phyloP scores from a whole-genome alignment of 64 coral and sea anemone species.

The Stichodactyla mertensii region DNA sequence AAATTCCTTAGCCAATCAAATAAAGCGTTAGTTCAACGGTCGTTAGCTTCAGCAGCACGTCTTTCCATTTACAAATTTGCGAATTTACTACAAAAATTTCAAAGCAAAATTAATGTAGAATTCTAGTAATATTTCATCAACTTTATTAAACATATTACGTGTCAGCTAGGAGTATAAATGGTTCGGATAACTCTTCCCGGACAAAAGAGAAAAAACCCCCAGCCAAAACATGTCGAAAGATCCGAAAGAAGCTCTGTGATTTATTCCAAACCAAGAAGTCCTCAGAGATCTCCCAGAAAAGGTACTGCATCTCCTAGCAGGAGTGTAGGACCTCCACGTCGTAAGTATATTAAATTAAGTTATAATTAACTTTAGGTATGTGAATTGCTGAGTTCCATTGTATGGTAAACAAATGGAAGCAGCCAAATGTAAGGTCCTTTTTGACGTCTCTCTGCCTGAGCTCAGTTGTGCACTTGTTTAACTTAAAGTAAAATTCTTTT shows the following conservation, averaged over 20 bases:
- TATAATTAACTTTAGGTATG: neutral
- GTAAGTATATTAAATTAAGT: neutral
- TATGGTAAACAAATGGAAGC: no score
- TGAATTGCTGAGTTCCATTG: no score
- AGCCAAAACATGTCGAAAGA: neutral
- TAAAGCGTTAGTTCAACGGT: neutral
- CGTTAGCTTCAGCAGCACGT: neutral
- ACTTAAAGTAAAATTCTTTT: no score
- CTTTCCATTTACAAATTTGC: neutral
- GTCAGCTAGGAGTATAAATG: conserved; percentile 5
- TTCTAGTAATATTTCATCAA: neutral
- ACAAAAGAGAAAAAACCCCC: neutral
- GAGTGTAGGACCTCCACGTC: neutral
- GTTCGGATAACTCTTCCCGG: neutral
- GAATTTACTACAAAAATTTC: neutral
- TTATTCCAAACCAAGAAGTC: neutral
- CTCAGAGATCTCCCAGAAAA: neutral
- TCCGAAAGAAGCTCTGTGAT: neutral
- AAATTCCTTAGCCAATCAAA: neutral
- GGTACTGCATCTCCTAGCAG: neutral
- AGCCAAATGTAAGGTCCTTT: no score
- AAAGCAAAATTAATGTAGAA: neutral
- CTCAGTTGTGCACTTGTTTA: no score
- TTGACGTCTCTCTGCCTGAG: no score
- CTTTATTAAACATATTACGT: neutral